Conservation (phyloP, 2,888 invertebrate genomes). For the Eupithecia dodoneata region DNA sequence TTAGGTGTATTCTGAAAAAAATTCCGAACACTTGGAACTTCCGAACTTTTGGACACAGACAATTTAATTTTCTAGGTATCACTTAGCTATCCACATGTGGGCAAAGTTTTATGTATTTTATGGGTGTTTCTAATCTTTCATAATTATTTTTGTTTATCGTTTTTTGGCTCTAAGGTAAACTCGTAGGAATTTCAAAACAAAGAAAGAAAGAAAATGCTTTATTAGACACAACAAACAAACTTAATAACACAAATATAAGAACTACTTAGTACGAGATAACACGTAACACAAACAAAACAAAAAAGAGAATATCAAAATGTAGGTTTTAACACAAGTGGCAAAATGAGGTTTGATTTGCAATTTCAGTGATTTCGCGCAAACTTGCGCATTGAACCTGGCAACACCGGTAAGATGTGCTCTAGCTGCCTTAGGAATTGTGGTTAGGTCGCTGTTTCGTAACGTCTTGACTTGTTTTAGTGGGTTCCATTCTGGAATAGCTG, state of each 20-base stretch:
- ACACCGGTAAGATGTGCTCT: slow-evolving; percentile 23
- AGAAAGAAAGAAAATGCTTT: not conserved
- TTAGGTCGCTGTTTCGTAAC: slow-evolving; percentile 23
- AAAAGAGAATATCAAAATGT: too few species aligned
- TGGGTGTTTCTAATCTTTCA: not conserved
- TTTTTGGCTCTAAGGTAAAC: not conserved
- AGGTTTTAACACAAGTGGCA: too few species aligned
- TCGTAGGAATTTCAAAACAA: not conserved
- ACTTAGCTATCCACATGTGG: not conserved
- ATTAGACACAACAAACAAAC: too few species aligned
- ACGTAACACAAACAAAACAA: too few species aligned
- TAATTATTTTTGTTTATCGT: not conserved
- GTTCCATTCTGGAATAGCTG: slow-evolving; percentile 5
- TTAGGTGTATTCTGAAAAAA: not conserved
- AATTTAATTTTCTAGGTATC: not conserved
- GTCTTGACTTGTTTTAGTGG: slow-evolving; percentile 22
- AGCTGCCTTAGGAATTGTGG: slow-evolving; percentile 27
- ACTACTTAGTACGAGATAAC: too few species aligned
- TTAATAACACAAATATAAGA: too few species aligned
- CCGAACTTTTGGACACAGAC: not conserved
- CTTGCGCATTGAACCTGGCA: slow-evolving; percentile 5
- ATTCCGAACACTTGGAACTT: too few species aligned
- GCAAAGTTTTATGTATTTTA: not conserved
- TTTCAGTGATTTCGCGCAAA: not conserved
- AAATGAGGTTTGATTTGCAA: not conserved